phyloP scores from a whole-genome alignment of 2,113 vertebrate genomes.

The Antechinus stuartii region DNA sequence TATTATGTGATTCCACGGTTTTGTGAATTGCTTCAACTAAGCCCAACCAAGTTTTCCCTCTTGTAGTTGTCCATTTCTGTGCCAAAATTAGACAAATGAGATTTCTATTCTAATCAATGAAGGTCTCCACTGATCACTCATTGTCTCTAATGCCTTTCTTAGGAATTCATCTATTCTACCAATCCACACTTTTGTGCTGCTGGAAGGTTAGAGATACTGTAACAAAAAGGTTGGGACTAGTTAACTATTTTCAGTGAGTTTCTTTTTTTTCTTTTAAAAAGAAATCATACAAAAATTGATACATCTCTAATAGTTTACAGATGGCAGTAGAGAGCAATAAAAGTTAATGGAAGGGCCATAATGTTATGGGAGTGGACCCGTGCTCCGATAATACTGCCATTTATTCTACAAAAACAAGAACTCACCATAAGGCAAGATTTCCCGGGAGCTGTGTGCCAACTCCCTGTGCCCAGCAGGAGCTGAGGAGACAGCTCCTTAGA shows the following conservation, averaged over 20 bases:
- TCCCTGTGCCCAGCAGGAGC: slow-evolving; percentile 21
- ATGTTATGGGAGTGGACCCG: not conserved
- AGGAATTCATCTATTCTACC: not conserved
- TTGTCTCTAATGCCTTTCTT: not conserved
- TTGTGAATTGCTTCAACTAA: not conserved
- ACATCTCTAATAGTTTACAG: slow-evolving; percentile 35
- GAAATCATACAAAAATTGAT: slow-evolving; percentile 32
- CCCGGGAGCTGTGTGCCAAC: not conserved
- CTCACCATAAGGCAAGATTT: slow-evolving; percentile 39
- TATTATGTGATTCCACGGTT: not conserved
- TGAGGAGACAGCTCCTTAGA: slow-evolving; percentile 12
- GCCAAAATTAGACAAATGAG: not conserved
- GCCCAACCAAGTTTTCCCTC: not conserved
- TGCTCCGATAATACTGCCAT: slow-evolving; percentile 1
- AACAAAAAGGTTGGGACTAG: slow-evolving; percentile 14
- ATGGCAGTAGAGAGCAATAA: slow-evolving; percentile 11
- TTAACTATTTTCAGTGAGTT: slow-evolving; percentile 2
- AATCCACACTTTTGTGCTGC: not conserved
- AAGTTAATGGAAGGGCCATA: slow-evolving; percentile 7
- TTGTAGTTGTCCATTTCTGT: not conserved
- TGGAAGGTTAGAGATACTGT: not conserved
- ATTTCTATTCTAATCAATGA: not conserved
- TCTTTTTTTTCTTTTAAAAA: slow-evolving; percentile 35
- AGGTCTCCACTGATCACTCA: not conserved
- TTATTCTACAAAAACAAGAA: slow-evolving; percentile 44